phyloP scores from a whole-genome alignment of 2,113 vertebrate genomes.

The Ophthalmotilapia sp. region DNA sequence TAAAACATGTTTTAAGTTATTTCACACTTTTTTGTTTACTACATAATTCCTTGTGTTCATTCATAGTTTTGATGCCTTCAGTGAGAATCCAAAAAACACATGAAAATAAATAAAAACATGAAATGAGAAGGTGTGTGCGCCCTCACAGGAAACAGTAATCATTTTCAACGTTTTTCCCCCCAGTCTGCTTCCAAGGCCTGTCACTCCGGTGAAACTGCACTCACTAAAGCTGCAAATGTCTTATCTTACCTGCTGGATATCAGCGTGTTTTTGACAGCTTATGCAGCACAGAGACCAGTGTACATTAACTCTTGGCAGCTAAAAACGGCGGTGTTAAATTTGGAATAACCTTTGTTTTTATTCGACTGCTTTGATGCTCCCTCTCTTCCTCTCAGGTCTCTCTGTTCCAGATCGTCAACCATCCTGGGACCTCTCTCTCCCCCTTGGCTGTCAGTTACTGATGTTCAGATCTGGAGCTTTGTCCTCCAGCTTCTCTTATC shows the following conservation, averaged over 20 bases:
- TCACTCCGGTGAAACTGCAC: fast-evolving
- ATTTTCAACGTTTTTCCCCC: not conserved
- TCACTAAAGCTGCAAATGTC: not conserved
- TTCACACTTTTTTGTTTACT: no score
- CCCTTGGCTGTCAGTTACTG: not conserved
- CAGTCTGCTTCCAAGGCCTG: not conserved
- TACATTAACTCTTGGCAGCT: not conserved
- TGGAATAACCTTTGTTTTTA: not conserved
- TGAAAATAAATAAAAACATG: not conserved
- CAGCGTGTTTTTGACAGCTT: fast-evolving
- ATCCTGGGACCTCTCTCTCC: not conserved
- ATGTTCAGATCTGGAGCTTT: not conserved
- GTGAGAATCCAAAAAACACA: no score
- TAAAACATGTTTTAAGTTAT: no score
- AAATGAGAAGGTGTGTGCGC: not conserved
- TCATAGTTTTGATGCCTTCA: no score
- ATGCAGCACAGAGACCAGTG: not conserved
- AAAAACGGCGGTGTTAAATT: fast-evolving
- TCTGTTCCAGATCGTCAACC: not conserved
- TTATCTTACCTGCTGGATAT: not conserved
- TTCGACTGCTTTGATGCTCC: fast-evolving
- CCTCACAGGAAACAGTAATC: not conserved
- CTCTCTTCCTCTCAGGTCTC: not conserved
- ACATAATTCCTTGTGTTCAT: no score
- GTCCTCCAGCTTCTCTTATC: not conserved